phyloP scores from a whole-genome alignment of 92 coral and sea anemone species.

The Porites lobata region DNA sequence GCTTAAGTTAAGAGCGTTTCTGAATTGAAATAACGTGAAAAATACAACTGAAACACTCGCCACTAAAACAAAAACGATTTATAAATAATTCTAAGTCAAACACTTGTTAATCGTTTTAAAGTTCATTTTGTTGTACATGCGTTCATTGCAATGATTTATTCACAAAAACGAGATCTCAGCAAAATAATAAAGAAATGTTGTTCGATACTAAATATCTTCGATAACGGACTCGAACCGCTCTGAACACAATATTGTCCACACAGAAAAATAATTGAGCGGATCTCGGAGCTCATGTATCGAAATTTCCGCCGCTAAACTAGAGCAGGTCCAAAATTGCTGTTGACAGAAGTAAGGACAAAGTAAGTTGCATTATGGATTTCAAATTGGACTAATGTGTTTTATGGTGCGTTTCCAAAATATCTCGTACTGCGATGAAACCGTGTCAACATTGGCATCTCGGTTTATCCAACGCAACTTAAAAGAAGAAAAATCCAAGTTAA shows the following conservation, averaged over 20 bases:
- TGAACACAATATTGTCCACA: background rate
- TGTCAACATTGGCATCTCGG: slow-evolving; percentile 15
- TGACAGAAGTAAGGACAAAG: background rate
- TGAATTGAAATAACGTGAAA: background rate
- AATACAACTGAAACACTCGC: background rate
- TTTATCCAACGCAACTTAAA: background rate
- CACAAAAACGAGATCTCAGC: background rate
- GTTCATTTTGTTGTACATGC: background rate
- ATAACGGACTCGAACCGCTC: background rate
- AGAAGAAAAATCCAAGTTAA: slow-evolving; percentile 11
- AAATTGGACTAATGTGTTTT: slow-evolving; percentile 2
- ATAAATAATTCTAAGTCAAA: background rate
- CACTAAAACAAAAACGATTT: background rate
- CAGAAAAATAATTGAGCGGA: background rate
- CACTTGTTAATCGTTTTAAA: background rate
- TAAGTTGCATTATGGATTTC: background rate
- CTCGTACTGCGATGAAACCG: slow-evolving; percentile 32
- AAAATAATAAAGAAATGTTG: background rate
- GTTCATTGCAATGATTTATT: background rate
- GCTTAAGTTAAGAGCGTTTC: background rate
- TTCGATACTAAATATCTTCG: background rate
- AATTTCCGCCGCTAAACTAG: background rate
- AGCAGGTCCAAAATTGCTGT: background rate
- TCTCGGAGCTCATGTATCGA: background rate
- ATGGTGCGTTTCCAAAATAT: background rate